Base-by-base conservation (phyloP, 2,797 vertebrate species). In the Nothura maculosa region DNA sequence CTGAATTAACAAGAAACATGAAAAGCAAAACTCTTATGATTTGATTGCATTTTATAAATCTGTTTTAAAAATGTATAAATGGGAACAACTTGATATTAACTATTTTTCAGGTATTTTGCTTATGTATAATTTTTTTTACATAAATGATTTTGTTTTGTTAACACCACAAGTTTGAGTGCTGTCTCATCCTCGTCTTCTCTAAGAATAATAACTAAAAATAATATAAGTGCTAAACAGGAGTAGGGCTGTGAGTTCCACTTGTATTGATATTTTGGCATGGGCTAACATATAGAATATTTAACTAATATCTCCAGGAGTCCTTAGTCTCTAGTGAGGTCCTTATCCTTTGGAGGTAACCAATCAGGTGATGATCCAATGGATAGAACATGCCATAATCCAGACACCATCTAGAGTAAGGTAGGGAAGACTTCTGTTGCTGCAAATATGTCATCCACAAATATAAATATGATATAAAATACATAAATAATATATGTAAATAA, bases 1-100 rank as follows among this genome's bases (percentile, higher is more conserved):
- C 86, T 27, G 87, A 95, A 89, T 64, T 81, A 92, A 40, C 14
- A 93, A 84, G 69, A 95, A 94, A 81, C 92, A 82, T 24, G 43
- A 86, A 95, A 90, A 16, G 5, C 30, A 90, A 73, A 89, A 27
- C 10, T 54, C 45, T 90, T 68, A 52, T 10, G n/a, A 91, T 89
- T 79, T 80, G 24, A 68, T 78, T 85, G 27, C 17, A 61, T 77
- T 90, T 92, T 57, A 67, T 73, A 90, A 94, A 64, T 62, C 43
- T 86, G 9, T 69, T 83, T 93, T 47, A 5, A 89, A 95, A 80
- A 89, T 80, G 42, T 34, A 81, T 84, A 57, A 94, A 94, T 83
- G 55, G 60, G 25, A 80, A 68, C 0, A 1, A 77, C 64, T 66
- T 57, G 57, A 73, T 25, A 6, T 75, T 85, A 95, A 94, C 83